These are phyloP conservation scores for Ptychadena robeensis DNA, from an alignment of 2,797 vertebrate species.

Conservation along the genomic window DNA sequence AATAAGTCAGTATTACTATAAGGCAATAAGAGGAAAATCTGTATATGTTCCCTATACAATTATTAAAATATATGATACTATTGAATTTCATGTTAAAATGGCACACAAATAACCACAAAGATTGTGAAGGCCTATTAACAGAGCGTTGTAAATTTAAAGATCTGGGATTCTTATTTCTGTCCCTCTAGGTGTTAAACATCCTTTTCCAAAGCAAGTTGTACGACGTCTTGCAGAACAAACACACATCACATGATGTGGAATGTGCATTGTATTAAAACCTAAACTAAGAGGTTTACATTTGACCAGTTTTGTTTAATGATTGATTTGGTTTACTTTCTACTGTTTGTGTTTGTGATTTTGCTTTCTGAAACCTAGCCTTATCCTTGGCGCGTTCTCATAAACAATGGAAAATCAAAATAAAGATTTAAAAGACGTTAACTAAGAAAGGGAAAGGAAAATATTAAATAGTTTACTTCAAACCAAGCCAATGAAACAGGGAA, in stretches of 20 bases:
- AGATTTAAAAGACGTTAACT: slow-evolving; percentile 18
- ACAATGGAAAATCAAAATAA: slow-evolving; percentile 45
- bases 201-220: slow-evolving; percentile 20
- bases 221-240: slow-evolving; percentile 13
- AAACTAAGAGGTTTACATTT: slow-evolving; percentile 20
- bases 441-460: slow-evolving; percentile 39
- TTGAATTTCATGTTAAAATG: slow-evolving; percentile 48
- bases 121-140: slow-evolving; percentile 28
- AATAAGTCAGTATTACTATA: slow-evolving; percentile 9
- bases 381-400: slow-evolving; percentile 36
- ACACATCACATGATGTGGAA: slow-evolving; percentile 30
- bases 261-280: slow-evolving; percentile 13
- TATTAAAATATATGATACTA: slow-evolving; percentile 33
- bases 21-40: slow-evolving; percentile 31
- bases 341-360: slow-evolving; percentile 46
- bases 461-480: slow-evolving; percentile 24
- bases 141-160: slow-evolving; percentile 38
- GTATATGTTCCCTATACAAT: slow-evolving; percentile 49
- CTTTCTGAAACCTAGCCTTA: slow-evolving; percentile 20
- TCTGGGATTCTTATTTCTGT: slow-evolving; percentile 30
- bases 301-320: slow-evolving; percentile 33
- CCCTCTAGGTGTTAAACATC: slow-evolving; percentile 51
- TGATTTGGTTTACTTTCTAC: slow-evolving; percentile 49
- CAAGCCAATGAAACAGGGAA: slow-evolving; percentile 14
- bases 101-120: slow-evolving; percentile 40